Percentiles rank a stretch among this genome's conserved stretches.
These are phyloP conservation scores for Periphyllus acericola DNA, from an alignment of 2,888 invertebrate species.

Conservation along the genomic window DNA sequence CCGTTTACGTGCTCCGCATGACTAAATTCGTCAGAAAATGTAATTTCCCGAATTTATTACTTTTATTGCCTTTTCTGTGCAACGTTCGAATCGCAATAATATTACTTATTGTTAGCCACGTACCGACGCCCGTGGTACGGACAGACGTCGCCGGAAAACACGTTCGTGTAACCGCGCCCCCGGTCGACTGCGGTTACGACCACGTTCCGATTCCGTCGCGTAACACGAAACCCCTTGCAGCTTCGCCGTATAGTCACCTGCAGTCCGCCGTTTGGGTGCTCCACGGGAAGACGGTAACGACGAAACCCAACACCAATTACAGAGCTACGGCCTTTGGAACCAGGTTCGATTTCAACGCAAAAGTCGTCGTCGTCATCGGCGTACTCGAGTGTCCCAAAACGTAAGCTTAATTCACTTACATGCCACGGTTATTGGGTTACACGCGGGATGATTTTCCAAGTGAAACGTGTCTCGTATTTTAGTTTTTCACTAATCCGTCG, in stretches of 20 bases:
- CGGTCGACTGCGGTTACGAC: no score
- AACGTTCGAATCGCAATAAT: conserved; percentile 36
- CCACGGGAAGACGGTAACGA: neutral
- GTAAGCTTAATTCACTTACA: neutral
- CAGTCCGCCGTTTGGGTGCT: no score
- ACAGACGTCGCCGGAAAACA: neutral
- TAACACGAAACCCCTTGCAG: neutral
- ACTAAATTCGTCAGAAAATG: conserved; percentile 41
- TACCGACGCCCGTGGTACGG: neutral
- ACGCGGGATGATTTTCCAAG: neutral
- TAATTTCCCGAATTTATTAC: conserved; percentile 44
- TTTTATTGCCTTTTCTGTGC: conserved; percentile 14
- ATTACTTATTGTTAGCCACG: conserved; percentile 2
- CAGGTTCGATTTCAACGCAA: neutral
- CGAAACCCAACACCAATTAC: conserved; percentile 35
- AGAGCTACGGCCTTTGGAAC: neutral
- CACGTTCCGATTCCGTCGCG: neutral
- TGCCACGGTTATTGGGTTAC: neutral
- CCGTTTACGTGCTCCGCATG: conserved; percentile 45
- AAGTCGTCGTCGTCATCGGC: neutral
- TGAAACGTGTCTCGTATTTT: neutral
- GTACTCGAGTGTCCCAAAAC: neutral
- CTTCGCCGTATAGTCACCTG: no score
- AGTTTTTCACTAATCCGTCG: no score
- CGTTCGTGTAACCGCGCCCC: neutral